Conservation (phyloP, 2,888 invertebrate species). For the Leptinotarsa rubiginosa region DNA sequence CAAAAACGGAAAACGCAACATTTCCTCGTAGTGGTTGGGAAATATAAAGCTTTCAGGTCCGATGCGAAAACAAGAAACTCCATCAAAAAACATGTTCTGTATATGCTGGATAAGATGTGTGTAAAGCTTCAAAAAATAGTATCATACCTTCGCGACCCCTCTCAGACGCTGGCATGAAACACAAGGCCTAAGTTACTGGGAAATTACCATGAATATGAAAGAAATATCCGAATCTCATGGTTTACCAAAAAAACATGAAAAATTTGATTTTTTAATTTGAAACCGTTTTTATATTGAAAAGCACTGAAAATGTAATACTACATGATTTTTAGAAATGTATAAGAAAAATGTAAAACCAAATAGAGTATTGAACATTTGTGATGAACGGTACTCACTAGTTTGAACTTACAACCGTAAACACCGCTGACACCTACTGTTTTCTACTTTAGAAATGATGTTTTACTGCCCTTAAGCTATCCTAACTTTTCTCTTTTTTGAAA, state of each 20-base stretch:
- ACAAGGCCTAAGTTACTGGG: constrained; percentile 65
- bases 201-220: constrained; percentile 45
- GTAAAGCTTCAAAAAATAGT: constrained; percentile 58
- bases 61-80: constrained; percentile 13
- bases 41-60: constrained; percentile 23
- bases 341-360: no score
- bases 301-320: no score
- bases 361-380: no score
- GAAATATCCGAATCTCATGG: constrained; percentile 24
- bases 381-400: no score
- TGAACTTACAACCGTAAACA: no score
- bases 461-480: no score
- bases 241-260: neutral
- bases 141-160: constrained; percentile 72
- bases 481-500: no score
- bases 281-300: no score
- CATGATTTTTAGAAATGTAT: no score
- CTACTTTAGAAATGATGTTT: no score
- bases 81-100: constrained; percentile 12
- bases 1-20: neutral
- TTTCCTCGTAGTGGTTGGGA: neutral
- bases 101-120: constrained; percentile 42
- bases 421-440: no score
- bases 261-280: no score
- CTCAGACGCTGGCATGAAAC: constrained; percentile 73